A percentile compares a stretch with the other conserved stretches of the same genome.
Evolutionary conservation across 2,113 vertebrate genomes (phyloP).

Genomic region (Trogon melanurus): DNA sequence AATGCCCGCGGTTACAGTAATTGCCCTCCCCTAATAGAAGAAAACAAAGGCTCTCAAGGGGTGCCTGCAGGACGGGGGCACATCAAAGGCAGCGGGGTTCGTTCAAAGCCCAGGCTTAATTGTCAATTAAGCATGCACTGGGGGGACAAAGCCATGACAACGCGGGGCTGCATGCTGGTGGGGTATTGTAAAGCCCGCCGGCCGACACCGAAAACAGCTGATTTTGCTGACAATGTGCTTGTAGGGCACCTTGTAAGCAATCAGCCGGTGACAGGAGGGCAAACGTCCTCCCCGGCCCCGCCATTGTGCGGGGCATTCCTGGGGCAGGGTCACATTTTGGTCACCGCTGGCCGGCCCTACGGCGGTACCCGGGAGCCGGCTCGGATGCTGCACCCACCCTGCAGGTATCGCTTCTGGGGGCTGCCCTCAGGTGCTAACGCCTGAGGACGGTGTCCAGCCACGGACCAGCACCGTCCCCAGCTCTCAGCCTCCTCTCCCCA

Average conservation of each 20-base stretch:
- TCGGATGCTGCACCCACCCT: neutral
- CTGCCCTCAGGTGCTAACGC: fast-evolving
- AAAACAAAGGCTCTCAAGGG: constrained; percentile 87
- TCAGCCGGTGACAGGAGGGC: constrained; percentile 78
- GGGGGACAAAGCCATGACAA: constrained; percentile 91
- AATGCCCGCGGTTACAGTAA: constrained; percentile 91
- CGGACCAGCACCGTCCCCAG: neutral
- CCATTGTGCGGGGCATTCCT: constrained; percentile 81
- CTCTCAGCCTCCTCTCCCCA: neutral
- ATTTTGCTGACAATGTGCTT: constrained; percentile 90
- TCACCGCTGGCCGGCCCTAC: constrained; percentile 50
- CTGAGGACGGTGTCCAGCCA: fast-evolving
- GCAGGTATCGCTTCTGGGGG: neutral
- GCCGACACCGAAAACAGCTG: constrained; percentile 95
- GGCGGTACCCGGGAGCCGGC: neutral
- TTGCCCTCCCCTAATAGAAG: constrained; percentile 88
- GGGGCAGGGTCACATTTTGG: constrained; percentile 80
- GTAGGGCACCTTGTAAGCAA: constrained; percentile 93
- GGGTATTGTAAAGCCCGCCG: constrained; percentile 84
- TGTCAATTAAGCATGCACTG: constrained; percentile 98
- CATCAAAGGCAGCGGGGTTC: constrained; percentile 85
- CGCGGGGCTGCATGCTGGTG: constrained; percentile 86
- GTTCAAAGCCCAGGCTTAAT: constrained; percentile 90
- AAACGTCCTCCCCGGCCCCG: constrained; percentile 67
- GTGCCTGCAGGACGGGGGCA: constrained; percentile 82